A percentile compares a stretch with the other conserved stretches of the same genome.
These are phyloP conservation scores for Heteromormyrus szaboi DNA, from an alignment of 2,797 vertebrate genomes.

Conservation along the genomic window DNA sequence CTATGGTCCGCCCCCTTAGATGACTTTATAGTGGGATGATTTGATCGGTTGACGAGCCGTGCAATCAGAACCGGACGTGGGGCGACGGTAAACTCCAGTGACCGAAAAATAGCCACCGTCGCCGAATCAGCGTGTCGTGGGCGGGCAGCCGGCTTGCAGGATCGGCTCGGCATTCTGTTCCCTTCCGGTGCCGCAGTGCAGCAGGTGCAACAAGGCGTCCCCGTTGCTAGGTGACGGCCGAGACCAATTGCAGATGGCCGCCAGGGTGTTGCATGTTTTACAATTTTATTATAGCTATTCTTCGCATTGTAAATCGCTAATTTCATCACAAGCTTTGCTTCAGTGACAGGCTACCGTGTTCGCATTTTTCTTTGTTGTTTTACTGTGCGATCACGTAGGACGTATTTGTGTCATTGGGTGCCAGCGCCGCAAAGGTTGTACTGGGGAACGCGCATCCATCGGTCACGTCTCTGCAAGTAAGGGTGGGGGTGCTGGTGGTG, in stretches of 20 bases:
- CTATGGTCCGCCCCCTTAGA: constrained; percentile 7
- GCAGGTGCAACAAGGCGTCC: constrained; percentile 57
- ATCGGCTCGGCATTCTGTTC: constrained; percentile 17
- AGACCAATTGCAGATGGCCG: background rate
- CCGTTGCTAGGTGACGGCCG: constrained; percentile 62
- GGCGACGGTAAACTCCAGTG: background rate
- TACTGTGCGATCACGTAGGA: background rate
- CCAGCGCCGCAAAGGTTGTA: background rate
- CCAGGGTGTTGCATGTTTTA: background rate
- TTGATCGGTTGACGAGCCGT: constrained; percentile 14
- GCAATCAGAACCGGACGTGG: constrained; percentile 13
- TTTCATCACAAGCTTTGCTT: background rate
- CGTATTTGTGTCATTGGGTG: background rate
- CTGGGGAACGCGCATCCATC: background rate
- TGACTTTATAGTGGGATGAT: constrained; percentile 14
- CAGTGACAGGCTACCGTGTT: background rate
- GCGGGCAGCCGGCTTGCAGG: constrained; percentile 22
- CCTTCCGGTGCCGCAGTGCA: constrained; percentile 76
- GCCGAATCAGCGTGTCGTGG: background rate
- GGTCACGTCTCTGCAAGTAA: background rate
- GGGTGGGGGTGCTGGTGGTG: background rate
- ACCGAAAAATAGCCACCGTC: background rate
- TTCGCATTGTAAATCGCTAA: background rate
- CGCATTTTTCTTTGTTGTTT: background rate
- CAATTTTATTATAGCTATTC: background rate